phyloP scores from a whole-genome alignment of 2,113 vertebrate genomes.

The Panurus biarmicus region DNA sequence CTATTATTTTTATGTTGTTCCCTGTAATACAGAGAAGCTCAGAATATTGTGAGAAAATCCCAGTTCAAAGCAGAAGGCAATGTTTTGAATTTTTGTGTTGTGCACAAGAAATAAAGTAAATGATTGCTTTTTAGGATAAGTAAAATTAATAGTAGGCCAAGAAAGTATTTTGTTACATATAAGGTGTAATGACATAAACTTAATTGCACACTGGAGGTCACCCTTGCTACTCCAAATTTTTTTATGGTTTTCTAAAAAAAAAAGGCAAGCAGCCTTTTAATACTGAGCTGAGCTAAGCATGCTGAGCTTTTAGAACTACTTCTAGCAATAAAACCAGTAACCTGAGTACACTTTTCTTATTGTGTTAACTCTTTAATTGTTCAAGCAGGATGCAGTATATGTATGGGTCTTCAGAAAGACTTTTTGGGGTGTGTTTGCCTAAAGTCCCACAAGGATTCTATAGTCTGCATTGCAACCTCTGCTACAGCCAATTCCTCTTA shows the following conservation, averaged over 20 bases:
- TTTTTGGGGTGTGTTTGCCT: not conserved
- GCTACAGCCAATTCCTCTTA: not conserved
- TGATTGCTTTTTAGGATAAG: not conserved
- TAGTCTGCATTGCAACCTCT: not conserved
- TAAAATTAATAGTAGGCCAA: not conserved
- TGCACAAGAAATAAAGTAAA: not conserved
- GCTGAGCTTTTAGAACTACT: not conserved
- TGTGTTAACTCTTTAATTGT: not conserved
- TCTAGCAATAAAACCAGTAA: not conserved
- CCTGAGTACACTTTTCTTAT: not conserved
- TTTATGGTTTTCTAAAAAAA: constrained; percentile 44
- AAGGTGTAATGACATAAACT: constrained; percentile 63
- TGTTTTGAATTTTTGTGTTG: constrained; percentile 2
- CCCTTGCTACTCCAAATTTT: constrained; percentile 72
- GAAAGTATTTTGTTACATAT: not conserved
- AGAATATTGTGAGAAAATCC: not conserved
- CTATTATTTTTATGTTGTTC: not conserved
- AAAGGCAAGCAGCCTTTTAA: not conserved
- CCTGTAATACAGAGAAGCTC: not conserved
- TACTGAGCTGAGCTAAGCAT: no score
- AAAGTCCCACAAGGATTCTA: not conserved
- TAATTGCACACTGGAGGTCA: constrained; percentile 76
- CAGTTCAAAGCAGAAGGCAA: not conserved
- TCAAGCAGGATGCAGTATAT: not conserved
- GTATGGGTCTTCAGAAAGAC: constrained; percentile 10